Evolutionary conservation across 2,888 invertebrate genomes (phyloP).

Genomic region (Amblyteles armatorius): DNA sequence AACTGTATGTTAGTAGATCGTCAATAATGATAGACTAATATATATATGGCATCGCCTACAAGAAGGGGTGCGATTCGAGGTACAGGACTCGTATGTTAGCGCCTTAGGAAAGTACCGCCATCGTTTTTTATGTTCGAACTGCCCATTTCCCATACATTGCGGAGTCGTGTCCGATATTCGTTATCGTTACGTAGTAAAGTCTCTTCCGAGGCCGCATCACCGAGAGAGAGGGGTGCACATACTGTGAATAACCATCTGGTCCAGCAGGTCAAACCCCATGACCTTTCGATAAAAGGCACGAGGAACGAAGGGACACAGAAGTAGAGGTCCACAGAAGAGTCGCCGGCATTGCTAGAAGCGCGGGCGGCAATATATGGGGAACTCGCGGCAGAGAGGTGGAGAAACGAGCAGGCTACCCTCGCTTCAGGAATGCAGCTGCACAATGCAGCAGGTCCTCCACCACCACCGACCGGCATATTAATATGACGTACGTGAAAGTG

Average conservation of each 20-base stretch:
- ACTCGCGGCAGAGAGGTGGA: constrained; percentile 20
- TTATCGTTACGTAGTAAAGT: constrained; percentile 11
- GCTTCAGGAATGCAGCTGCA: constrained; percentile 71
- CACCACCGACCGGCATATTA: constrained; percentile 64
- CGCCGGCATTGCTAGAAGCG: constrained; percentile 61
- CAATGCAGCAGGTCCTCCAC: constrained; percentile 71
- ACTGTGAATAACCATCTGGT: constrained; percentile 47
- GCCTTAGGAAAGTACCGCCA: not conserved
- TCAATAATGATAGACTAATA: not conserved
- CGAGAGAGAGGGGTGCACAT: constrained; percentile 31
- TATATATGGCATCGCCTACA: not conserved
- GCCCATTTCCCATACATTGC: not conserved
- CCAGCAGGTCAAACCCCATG: constrained; percentile 55
- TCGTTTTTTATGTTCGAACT: not conserved
- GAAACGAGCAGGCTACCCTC: constrained; percentile 57
- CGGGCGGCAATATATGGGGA: constrained; percentile 46
- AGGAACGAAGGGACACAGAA: constrained; percentile 52
- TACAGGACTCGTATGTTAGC: not conserved
- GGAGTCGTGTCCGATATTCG: not conserved
- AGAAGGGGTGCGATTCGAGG: not conserved
- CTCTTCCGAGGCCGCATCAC: constrained; percentile 14
- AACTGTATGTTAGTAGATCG: not conserved
- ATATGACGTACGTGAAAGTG: constrained; percentile 67
- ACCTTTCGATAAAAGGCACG: constrained; percentile 56
- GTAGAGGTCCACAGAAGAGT: constrained; percentile 52